A percentile compares a stretch with the other conserved stretches of the same genome.
Evolutionary conservation across 1,140 invertebrate genomes (phyloP).

Genomic region (Drosophila ambigua): DNA sequence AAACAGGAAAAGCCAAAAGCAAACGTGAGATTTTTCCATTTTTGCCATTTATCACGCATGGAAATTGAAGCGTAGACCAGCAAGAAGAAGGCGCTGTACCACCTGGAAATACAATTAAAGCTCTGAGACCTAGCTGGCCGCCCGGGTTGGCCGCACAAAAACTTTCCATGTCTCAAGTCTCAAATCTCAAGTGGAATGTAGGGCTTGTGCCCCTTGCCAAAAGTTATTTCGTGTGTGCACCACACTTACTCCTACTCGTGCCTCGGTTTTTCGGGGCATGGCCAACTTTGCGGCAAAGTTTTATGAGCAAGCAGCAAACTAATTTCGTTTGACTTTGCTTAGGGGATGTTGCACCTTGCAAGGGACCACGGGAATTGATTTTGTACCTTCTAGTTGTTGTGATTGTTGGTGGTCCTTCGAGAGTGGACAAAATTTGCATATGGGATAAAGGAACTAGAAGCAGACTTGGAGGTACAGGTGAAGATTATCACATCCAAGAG

Average conservation of each 20-base stretch:
- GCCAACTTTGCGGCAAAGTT: conserved; percentile 65
- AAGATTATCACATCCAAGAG: no score
- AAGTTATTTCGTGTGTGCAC: conserved; percentile 34
- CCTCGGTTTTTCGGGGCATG: conserved; percentile 28
- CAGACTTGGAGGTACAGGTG: neutral
- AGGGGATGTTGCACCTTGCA: conserved; percentile 47
- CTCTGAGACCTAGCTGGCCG: conserved; percentile 58
- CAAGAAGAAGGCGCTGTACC: conserved; percentile 6
- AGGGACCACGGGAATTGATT: conserved; percentile 69
- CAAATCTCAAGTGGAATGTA: conserved; percentile 29
- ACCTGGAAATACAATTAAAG: conserved; percentile 76
- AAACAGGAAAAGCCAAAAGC: conserved; percentile 34
- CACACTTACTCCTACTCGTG: conserved; percentile 3
- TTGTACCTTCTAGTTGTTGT: conserved; percentile 25
- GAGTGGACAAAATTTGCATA: conserved; percentile 31
- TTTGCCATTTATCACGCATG: conserved; percentile 58
- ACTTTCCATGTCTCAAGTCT: conserved; percentile 58
- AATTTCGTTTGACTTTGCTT: conserved; percentile 63
- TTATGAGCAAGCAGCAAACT: conserved; percentile 74
- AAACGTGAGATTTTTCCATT: conserved; percentile 36
- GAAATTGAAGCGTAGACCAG: conserved; percentile 38
- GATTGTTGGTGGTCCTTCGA: conserved; percentile 11
- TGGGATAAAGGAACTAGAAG: conserved; percentile 15
- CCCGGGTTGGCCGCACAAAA: conserved; percentile 23
- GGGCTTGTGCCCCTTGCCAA: conserved; percentile 13